These are phyloP conservation scores for Spheniscus mendiculus DNA, from an alignment of 2,113 vertebrate species.

Conservation along the genomic window DNA sequence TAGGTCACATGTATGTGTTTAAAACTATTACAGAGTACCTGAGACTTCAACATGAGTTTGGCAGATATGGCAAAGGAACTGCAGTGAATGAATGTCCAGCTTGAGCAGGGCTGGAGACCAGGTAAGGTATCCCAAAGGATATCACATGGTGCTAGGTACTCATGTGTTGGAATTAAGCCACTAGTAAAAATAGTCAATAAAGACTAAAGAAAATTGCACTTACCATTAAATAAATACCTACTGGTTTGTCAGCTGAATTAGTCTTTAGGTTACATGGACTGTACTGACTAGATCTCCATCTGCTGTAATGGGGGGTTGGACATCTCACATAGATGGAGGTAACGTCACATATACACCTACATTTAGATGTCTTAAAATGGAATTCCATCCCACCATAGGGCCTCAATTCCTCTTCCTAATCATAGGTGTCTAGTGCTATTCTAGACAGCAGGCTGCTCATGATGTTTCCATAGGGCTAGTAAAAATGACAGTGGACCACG, in stretches of 20 bases:
- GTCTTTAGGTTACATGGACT: neutral
- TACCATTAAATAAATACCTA: neutral
- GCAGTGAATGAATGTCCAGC: neutral
- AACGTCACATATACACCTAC: neutral
- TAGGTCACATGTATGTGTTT: accelerated
- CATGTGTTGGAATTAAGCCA: neutral
- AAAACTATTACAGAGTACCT: neutral
- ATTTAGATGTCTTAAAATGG: neutral
- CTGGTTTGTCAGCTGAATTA: neutral
- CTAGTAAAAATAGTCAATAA: neutral
- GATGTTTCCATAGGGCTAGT: accelerated
- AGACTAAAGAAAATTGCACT: neutral
- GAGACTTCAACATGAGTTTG: neutral
- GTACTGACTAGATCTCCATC: neutral
- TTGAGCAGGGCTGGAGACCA: neutral
- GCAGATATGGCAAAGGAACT: neutral
- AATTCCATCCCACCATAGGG: neutral
- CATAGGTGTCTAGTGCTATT: accelerated
- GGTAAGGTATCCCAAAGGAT: neutral
- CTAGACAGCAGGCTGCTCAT: neutral
- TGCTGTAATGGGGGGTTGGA: neutral
- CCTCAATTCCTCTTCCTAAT: neutral
- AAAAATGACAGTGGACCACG: accelerated
- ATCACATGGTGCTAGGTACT: neutral
- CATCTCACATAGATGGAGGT: neutral